Base-by-base conservation (phyloP, 1,140 invertebrate species). In the Temnothorax longispinosus region DNA sequence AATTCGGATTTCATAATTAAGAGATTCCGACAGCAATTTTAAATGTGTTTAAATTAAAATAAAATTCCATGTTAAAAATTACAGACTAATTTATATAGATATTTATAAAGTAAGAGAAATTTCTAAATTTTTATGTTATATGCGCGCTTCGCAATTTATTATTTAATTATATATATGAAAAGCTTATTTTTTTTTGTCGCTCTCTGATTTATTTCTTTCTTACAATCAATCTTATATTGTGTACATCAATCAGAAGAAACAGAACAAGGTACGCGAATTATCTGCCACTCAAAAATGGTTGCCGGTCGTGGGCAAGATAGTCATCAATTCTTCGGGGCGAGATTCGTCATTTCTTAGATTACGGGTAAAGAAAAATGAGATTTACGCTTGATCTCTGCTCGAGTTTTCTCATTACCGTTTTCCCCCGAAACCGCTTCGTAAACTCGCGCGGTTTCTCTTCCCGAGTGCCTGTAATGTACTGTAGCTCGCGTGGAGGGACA, bases 391-490 rank as follows among this genome's bases (percentile, higher is more conserved):
- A 90, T 88, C 84, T 72, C 72, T 44, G 44, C 38, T 72, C 56
- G 80, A 67, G 82, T 88, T 88, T 84, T 85, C 90, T 90, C 86
- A 76, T 88, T 91, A 90, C 74, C 82, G 71, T 75, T 80, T 62
- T 32, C 38, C 10, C 54, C 54, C 27, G 27, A 78, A 65, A 78
- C 76, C 52, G 76, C 47, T 81, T 72, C 76, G 62, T 47, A 84
- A 84, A 75, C 50, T 89, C 71, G 58, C 52, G 58, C 67, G 81
- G 78, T 56, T 56, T 69, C 67, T 50, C 58, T 27, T 82, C 54
- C 50, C 64, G 27, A 13, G 60, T 11, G 47, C 3, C 65, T 52
- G 77, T 90, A 86, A 86, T 88, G 86, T 77, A 74, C 87, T 75
- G 32, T 78, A n/a, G 54, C n/a, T 72, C 7, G 38, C 13, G 32